Percentiles rank a stretch among this genome's conserved stretches.
These are phyloP conservation scores for Scaptomyza tumidula DNA, from an alignment of 2,888 invertebrate species.

Conservation along the genomic window DNA sequence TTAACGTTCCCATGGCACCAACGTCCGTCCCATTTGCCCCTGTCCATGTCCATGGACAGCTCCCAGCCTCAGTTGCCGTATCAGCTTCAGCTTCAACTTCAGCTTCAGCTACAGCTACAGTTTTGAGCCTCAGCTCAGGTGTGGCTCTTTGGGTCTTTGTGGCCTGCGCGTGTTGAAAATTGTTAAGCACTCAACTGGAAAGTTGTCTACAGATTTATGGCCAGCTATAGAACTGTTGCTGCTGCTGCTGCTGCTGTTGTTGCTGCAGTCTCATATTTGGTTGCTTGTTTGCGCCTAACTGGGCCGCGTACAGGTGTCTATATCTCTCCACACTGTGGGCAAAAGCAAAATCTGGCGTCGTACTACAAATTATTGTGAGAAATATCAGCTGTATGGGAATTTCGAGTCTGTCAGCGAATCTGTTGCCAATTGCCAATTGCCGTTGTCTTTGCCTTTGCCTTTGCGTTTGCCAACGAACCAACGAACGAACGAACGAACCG, in stretches of 20 bases:
- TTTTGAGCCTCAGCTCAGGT: slow-evolving; percentile 42
- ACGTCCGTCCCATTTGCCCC: slow-evolving; percentile 11
- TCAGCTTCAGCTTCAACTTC: slow-evolving; percentile 1
- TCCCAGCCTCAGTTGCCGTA: not conserved
- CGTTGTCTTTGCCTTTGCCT: slow-evolving; percentile 32
- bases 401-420: slow-evolving; percentile 52
- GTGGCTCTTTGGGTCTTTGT: slow-evolving; percentile 47
- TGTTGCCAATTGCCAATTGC: slow-evolving; percentile 23
- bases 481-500: no score
- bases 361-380: slow-evolving; percentile 78
- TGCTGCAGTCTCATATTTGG: slow-evolving; percentile 67
- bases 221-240: slow-evolving; percentile 43
- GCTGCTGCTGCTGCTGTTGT: slow-evolving; percentile 15
- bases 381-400: slow-evolving; percentile 70
- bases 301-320: slow-evolving; percentile 69
- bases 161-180: slow-evolving; percentile 64
- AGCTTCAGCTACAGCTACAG: slow-evolving; percentile 13
- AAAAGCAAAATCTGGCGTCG: slow-evolving; percentile 55
- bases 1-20: slow-evolving; percentile 54
- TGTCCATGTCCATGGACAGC: slow-evolving; percentile 16
- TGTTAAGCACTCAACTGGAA: slow-evolving; percentile 73
- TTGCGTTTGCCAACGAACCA: not conserved
- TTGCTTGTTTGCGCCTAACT: slow-evolving; percentile 48
- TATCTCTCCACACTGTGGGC: not conserved
- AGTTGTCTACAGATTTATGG: slow-evolving; percentile 75